Conservation (phyloP, 2,888 invertebrate genomes). For the Thereva unica region DNA sequence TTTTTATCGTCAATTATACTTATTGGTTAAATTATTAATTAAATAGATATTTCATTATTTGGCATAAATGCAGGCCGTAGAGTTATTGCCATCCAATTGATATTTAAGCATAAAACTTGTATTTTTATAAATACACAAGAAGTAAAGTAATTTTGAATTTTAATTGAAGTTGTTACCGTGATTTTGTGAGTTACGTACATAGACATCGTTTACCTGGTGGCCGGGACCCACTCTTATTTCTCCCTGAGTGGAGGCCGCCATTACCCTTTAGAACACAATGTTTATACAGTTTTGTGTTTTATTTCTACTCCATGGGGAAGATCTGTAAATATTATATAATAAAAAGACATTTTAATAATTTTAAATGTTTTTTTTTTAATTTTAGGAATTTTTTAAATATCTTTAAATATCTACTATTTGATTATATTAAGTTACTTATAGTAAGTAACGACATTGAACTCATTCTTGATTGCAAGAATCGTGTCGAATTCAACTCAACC, state of each 20-base stretch:
- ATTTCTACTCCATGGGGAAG: slow-evolving; percentile 10
- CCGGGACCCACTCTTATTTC: slow-evolving; percentile 78
- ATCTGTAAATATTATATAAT: slow-evolving; percentile 24
- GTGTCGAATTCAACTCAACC: too few species aligned
- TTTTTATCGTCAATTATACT: neutral
- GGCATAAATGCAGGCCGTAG: slow-evolving; percentile 41
- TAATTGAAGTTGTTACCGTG: slow-evolving; percentile 60
- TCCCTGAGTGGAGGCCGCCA: slow-evolving; percentile 72
- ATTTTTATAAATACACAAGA: slow-evolving; percentile 41
- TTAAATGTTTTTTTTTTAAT: neutral
- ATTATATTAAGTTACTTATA: too few species aligned
- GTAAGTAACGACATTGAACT: too few species aligned
- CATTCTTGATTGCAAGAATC: neutral
- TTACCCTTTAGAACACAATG: slow-evolving; percentile 54
- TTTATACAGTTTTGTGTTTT: slow-evolving; percentile 1
- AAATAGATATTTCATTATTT: neutral
- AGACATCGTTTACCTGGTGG: slow-evolving; percentile 74
- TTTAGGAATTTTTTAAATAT: neutral
- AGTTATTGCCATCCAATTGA: slow-evolving; percentile 24
- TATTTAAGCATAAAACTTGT: slow-evolving; percentile 28
- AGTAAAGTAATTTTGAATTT: slow-evolving; percentile 45
- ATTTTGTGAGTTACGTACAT: slow-evolving; percentile 65
- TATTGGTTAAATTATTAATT: too few species aligned
- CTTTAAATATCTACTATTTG: too few species aligned
- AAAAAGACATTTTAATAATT: neutral